Evolutionary conservation across 2,888 invertebrate genomes (phyloP).

Genomic region (Drosophila maculinotata): DNA sequence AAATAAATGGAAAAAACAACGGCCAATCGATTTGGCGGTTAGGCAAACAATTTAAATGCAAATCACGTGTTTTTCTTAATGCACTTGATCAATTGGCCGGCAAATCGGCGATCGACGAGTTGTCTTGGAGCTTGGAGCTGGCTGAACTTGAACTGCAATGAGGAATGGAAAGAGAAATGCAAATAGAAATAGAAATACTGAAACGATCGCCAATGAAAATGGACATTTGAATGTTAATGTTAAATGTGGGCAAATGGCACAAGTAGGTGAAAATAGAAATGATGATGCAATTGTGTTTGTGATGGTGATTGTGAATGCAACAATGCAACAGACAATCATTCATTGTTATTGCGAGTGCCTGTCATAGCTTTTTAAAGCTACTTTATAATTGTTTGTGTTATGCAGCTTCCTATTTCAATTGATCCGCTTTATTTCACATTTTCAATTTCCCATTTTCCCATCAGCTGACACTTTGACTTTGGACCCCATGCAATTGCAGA

Average conservation of each 20-base stretch:
- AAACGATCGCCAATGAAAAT: conserved; percentile 53
- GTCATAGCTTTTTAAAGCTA: conserved; percentile 28
- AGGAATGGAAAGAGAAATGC: conserved; percentile 13
- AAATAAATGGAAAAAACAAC: conserved; percentile 52
- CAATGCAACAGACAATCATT: conserved; percentile 20
- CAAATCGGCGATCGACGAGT: conserved; percentile 8
- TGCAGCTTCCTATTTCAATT: conserved; percentile 40
- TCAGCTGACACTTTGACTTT: background rate
- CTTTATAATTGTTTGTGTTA: background rate
- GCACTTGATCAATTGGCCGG: conserved; percentile 50
- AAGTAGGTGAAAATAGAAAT: conserved; percentile 53
- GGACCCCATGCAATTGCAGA: conserved; percentile 29
- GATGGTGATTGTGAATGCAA: no score
- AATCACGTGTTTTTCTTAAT: conserved; percentile 71
- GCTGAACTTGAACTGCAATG: conserved; percentile 65
- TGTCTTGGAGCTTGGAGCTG: conserved; percentile 10
- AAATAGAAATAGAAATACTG: conserved; percentile 12
- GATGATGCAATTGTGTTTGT: conserved; percentile 48
- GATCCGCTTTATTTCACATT: conserved; percentile 40
- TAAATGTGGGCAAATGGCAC: conserved; percentile 27
- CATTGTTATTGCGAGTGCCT: conserved; percentile 36
- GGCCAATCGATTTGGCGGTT: conserved; percentile 37
- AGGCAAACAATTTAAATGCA: conserved; percentile 63
- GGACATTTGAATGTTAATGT: conserved; percentile 50
- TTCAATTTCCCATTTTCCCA: conserved; percentile 2